A percentile compares a stretch with the other conserved stretches of the same genome.
Conservation (phyloP, 37 sponge, comb jelly and placozoan species). For the Diacarnus erythraeanus region DNA sequence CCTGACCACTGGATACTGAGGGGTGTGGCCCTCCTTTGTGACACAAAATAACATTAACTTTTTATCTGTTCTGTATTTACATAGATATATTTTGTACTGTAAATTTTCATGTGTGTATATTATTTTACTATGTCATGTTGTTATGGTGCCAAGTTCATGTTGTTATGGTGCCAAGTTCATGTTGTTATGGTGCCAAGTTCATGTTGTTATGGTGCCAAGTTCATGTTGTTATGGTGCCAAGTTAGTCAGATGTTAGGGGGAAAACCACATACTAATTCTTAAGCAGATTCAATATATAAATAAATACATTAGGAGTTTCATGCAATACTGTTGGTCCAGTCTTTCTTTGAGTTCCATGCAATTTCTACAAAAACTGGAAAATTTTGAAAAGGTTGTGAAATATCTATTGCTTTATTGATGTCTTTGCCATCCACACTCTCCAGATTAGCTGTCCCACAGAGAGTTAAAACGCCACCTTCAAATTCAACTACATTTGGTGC, state of each 20-base stretch:
- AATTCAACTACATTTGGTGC: constrained; percentile 30
- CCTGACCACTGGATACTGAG: constrained; percentile 96
- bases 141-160: too few species aligned
- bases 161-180: too few species aligned
- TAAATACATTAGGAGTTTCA: not conserved
- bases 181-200: too few species aligned
- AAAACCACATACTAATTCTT: too few species aligned
- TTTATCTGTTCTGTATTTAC: not conserved
- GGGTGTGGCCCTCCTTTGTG: constrained; percentile 97
- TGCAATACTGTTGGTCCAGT: constrained; percentile 11
- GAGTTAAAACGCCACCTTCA: constrained; percentile 24
- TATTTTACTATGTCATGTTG: too few species aligned
- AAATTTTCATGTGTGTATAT: not conserved
- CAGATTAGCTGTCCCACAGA: constrained; percentile 30
- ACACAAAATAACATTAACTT: constrained; percentile 81
- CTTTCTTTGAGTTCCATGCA: constrained; percentile 11
- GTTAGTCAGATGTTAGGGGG: too few species aligned
- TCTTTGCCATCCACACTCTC: not conserved
- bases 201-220: too few species aligned
- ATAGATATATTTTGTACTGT: not conserved
- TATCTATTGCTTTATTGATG: not conserved
- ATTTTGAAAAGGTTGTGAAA: not conserved
- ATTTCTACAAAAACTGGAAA: constrained; percentile 3
- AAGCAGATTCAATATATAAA: too few species aligned
- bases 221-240: too few species aligned